Evolutionary conservation across 2,888 invertebrate genomes (phyloP), one percentile per base, ranked within the genome.

Genomic region (Aporophyla lueneburgensis): DNA sequence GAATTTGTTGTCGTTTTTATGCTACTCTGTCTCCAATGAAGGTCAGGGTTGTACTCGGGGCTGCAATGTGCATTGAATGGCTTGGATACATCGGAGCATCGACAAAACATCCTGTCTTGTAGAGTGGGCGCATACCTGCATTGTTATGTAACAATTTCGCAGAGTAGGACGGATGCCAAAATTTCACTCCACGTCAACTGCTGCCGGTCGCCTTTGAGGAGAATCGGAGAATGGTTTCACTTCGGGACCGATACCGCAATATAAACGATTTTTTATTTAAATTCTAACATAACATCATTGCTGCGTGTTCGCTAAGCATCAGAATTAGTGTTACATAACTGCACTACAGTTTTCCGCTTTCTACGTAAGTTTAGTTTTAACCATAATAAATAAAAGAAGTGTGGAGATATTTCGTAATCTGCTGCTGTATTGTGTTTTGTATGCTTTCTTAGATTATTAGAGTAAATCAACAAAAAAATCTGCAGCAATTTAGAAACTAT

Each of bases 141-240:
- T 88, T 92, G 92, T 96, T 95, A 94, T 91, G 92, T 94, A 95
- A 96, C 92, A 86, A 89, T 91, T 93, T 94, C 92, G 95, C 95
- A 92, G 94, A 94, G 91, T 90, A 91, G 92, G 93, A 91, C 90
- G 85, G 91, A 90, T 95, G 95, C 95, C 95, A 95, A 96, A 93
- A 93, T 92, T 92, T 93, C 90, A 91, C 91, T 93, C 89, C 81
- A 89, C 88, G 87, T 87, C 87, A 86, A 87, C 88, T 89, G 86
- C 85, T 81, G 83, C 88, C 80, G 85, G 82, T 54, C 86, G 84
- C 81, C 71, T 86, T 76, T 86, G 83, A 84, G 83, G 82, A 77
- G 86, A 78, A 85, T 72, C 27, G 76, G 84, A 79, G 84, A 84
- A 81, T 72, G 61, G 76, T 76, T 87, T 84, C 78, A 87, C 74